A percentile compares a stretch with the other conserved stretches of the same genome.
These are phyloP conservation scores for Microcebus jonahi DNA, from an alignment of 2,113 vertebrate species.

Conservation along the genomic window DNA sequence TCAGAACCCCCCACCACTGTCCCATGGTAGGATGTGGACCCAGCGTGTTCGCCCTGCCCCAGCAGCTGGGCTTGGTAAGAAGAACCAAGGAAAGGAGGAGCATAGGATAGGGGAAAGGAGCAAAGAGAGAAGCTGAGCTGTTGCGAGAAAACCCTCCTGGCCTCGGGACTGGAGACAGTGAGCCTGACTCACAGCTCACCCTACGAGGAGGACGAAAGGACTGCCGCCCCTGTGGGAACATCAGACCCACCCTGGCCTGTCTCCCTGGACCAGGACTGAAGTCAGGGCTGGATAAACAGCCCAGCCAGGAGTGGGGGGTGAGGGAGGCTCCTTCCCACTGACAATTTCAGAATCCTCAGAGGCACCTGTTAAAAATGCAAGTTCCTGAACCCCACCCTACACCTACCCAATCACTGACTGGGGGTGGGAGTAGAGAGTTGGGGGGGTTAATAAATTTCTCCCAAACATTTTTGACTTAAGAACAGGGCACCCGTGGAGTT, in stretches of 20 bases:
- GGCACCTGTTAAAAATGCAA: background rate
- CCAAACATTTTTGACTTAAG: background rate
- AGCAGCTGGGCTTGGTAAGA: background rate
- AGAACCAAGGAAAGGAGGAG: background rate
- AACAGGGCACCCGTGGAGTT: background rate
- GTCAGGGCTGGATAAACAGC: background rate
- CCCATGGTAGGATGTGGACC: background rate
- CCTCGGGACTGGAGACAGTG: no score
- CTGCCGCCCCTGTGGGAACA: no score
- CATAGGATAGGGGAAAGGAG: background rate
- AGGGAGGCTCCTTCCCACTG: accelerated
- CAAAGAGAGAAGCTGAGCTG: background rate
- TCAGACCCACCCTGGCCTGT: background rate
- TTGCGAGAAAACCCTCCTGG: background rate
- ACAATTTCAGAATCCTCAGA: background rate
- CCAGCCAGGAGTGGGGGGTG: background rate
- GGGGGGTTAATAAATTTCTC: background rate
- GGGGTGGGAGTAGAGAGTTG: background rate
- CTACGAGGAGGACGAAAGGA: background rate
- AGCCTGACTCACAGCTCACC: background rate
- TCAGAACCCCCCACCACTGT: background rate
- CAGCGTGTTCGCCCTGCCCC: no score
- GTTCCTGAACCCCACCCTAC: background rate
- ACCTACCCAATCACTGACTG: background rate
- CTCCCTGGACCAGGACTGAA: background rate